phyloP scores from a whole-genome alignment of 2,888 invertebrate species.

The Parthenolecanium corni region DNA sequence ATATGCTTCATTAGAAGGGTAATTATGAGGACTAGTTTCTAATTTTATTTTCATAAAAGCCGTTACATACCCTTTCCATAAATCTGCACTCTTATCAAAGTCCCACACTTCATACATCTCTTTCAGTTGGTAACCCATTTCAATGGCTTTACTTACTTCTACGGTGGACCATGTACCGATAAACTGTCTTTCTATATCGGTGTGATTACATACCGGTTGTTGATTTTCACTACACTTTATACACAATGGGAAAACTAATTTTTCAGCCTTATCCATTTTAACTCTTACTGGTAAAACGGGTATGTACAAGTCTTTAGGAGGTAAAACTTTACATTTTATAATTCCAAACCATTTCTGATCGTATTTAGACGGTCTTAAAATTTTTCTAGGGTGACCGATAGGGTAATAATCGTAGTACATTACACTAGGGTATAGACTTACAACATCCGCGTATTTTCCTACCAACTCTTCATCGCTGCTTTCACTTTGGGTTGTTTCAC shows the following conservation, averaged over 20 bases:
- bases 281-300: constrained; percentile 25
- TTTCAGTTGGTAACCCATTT: constrained; percentile 23
- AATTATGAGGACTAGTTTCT: not conserved
- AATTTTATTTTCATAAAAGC: constrained; percentile 22
- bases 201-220: constrained; percentile 1
- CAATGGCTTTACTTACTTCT: constrained; percentile 10
- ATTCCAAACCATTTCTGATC: constrained; percentile 33
- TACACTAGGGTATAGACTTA: no score
- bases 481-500: constrained; percentile 32
- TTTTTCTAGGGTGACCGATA: constrained; percentile 32
- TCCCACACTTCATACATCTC: no score
- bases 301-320: constrained; percentile 31
- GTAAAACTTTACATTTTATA: constrained; percentile 33
- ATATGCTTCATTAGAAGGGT: constrained; percentile 29
- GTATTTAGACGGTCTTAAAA: constrained; percentile 31
- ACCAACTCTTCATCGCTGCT: constrained; percentile 33
- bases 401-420: no score
- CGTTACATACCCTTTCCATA: not conserved
- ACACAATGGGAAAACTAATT: constrained; percentile 22
- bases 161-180: constrained; percentile 13
- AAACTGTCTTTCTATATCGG: not conserved
- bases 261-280: no score
- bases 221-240: constrained; percentile 2
- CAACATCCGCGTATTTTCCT: no score
- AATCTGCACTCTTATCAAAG: not conserved